Evolutionary conservation across 2,113 vertebrate genomes (phyloP), one percentile per base, ranked within the genome.

Genomic region (Gobio gobio): DNA sequence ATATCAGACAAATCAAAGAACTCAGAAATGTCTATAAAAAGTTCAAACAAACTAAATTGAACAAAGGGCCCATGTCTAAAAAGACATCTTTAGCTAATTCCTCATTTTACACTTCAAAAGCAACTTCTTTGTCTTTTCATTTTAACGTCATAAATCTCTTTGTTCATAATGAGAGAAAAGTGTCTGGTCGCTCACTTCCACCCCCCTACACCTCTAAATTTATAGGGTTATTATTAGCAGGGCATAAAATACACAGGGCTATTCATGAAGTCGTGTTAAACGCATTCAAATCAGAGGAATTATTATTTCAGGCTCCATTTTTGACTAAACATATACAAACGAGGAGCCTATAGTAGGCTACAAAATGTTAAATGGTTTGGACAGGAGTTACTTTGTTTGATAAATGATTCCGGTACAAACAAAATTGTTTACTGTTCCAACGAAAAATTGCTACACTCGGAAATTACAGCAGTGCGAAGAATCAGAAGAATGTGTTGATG

Each of bases 121-220:
- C 73, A 10, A 83, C 58, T 51, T 90, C 90, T 88, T 85, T 85
- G 85, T 59, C 36, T 87, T 91, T 93, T 92, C 90, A 93, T 94
- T 93, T 90, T 85, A 89, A 88, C 74, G 40, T 90, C 91, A 81
- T 95, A 94, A 95, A 95, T 94, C 91, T 83, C 78, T 70, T 10
- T 36, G 66, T 73, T 87, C 72, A 84, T 93, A 93, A 93, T 91
- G 91, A 94, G 90, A 90, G 87, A 83, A 91, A 87, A 88, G 86
- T 78, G 82, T 74, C 72, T 74, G 72, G 72, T 74, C 10, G n/a
- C 43, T 74, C 72, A 74, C 10, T 40, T 24, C 63, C 10, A 43
- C 12, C 85, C 74, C 77, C 36, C 85, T 78, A 82, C n/a, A 72
- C 84, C 54, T 88, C 43, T 1, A 74, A 90, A 92, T 90, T 89